phyloP scores from a whole-genome alignment of 2,888 invertebrate species.

The Volucella zonaria region DNA sequence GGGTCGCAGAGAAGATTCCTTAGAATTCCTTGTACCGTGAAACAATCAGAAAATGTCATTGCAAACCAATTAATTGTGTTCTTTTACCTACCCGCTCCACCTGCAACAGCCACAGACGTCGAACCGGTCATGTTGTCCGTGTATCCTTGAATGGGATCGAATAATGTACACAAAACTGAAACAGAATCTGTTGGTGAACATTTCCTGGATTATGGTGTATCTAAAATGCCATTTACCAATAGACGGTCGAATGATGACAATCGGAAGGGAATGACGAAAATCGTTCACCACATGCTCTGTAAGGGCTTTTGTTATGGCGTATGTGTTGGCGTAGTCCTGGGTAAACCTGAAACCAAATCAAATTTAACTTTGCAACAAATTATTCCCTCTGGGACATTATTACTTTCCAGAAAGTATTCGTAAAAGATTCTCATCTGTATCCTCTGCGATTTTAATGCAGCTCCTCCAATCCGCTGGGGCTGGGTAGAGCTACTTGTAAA shows the following conservation, averaged over 20 bases:
- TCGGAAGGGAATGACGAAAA: constrained; percentile 38
- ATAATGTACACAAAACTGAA: constrained; percentile 56
- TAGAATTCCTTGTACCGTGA: constrained; percentile 38
- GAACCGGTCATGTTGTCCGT: constrained; percentile 60
- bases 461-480: constrained; percentile 49
- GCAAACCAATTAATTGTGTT: neutral
- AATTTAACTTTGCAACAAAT: neutral
- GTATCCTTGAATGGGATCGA: constrained; percentile 59
- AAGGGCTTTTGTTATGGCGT: constrained; percentile 54
- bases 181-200: neutral
- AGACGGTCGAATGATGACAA: constrained; percentile 58
- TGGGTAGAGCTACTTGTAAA: constrained; percentile 38
- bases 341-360: constrained; percentile 42
- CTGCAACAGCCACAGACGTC: constrained; percentile 56
- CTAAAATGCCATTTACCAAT: constrained; percentile 47
- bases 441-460: constrained; percentile 62
- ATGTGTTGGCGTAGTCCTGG: constrained; percentile 50
- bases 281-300: constrained; percentile 63
- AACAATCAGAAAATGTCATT: neutral
- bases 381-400: neutral
- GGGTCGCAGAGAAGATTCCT: constrained; percentile 56
- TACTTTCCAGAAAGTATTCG: constrained; percentile 39
- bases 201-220: neutral
- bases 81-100: constrained; percentile 43
- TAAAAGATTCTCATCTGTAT: constrained; percentile 28